Evolutionary conservation across 2,797 vertebrate genomes (phyloP).

Genomic region (Perdix hodgsoniae): DNA sequence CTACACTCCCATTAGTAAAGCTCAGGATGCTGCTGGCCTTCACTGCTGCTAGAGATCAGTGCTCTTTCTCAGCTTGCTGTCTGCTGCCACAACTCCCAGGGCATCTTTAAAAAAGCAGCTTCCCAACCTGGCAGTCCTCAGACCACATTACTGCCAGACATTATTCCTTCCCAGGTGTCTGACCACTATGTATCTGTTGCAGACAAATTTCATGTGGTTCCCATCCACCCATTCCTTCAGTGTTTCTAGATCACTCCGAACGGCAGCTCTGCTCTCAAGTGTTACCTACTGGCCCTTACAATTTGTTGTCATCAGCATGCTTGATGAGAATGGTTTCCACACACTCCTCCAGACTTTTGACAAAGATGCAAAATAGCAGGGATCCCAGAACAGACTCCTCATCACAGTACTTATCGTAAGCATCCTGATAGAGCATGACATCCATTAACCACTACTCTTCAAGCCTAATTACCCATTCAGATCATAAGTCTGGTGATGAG

Average conservation of each 20-base stretch:
- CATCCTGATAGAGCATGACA: neutral
- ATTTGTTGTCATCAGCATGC: neutral
- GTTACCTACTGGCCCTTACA: neutral
- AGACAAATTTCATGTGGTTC: neutral
- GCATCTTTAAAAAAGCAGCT: neutral
- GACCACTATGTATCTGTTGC: neutral
- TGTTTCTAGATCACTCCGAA: too few species aligned
- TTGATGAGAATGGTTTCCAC: neutral
- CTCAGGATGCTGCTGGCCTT: neutral
- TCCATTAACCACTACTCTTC: neutral
- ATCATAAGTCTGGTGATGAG: neutral
- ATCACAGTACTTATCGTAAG: neutral
- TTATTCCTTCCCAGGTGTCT: neutral
- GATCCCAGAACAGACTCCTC: neutral
- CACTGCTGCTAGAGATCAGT: neutral
- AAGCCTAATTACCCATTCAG: neutral
- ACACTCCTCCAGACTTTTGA: neutral
- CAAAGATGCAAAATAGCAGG: neutral
- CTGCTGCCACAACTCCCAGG: neutral
- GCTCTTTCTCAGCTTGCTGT: neutral
- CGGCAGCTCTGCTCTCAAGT: too few species aligned
- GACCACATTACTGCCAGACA: neutral
- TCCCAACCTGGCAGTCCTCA: neutral
- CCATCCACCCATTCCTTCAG: neutral
- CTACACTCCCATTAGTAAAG: neutral